Conservation (phyloP, 2,113 vertebrate genomes). For the mouse (Mus musculus) region DNA sequence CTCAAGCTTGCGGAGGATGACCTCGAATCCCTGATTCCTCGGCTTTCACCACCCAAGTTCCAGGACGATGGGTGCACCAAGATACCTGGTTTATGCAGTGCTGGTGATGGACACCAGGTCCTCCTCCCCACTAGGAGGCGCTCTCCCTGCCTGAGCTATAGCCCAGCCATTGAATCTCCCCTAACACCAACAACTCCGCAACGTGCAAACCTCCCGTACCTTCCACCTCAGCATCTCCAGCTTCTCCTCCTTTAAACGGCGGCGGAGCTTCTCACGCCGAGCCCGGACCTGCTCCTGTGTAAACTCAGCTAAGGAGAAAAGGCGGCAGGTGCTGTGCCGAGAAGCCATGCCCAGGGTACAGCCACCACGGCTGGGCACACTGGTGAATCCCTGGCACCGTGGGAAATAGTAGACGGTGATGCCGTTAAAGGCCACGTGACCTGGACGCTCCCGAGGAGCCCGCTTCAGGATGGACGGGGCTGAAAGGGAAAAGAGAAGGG, state of each 20-base stretch:
- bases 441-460: slow-evolving; percentile 88
- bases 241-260: slow-evolving; percentile 94
- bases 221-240: slow-evolving; percentile 91
- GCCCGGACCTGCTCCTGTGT: slow-evolving; percentile 90
- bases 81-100: not conserved
- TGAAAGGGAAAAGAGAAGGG: slow-evolving; percentile 68
- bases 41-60: not conserved
- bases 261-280: slow-evolving; percentile 91
- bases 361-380: slow-evolving; percentile 96
- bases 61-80: not conserved
- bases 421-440: slow-evolving; percentile 93
- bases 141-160: not conserved
- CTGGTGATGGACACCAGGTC: too few species aligned
- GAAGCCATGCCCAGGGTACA: slow-evolving; percentile 97
- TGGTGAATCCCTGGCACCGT: slow-evolving; percentile 98
- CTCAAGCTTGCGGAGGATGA: not conserved
- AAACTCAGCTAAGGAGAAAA: slow-evolving; percentile 94
- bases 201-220: slow-evolving; percentile 81
- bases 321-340: slow-evolving; percentile 89
- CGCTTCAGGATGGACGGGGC: slow-evolving; percentile 96
- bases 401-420: slow-evolving; percentile 98
- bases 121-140: not conserved
- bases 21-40: not conserved
- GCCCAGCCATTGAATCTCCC: not conserved
- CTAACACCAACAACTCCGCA: not conserved